phyloP scores from a whole-genome alignment of 2,113 vertebrate genomes.

The Butorides virescens region DNA sequence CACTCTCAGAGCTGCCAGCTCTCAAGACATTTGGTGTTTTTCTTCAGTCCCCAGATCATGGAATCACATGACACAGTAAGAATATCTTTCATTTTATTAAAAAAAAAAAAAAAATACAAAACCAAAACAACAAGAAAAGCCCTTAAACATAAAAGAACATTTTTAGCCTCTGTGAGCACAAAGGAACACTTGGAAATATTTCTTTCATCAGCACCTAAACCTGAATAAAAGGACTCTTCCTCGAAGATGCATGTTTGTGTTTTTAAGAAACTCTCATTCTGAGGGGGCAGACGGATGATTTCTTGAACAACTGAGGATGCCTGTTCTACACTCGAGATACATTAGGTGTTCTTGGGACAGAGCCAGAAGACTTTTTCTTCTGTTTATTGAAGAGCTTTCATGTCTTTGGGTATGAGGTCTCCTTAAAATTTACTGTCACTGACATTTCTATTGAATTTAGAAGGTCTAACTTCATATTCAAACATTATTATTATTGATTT shows the following conservation, averaged over 20 bases:
- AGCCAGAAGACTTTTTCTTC: background rate
- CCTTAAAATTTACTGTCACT: slow-evolving; percentile 65
- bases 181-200: background rate
- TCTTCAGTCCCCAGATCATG: slow-evolving; percentile 49
- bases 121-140: background rate
- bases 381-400: slow-evolving; percentile 36
- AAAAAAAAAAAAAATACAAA: background rate
- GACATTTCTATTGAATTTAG: slow-evolving; percentile 65
- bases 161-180: background rate
- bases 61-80: background rate
- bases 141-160: background rate
- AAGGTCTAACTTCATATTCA: slow-evolving; percentile 60
- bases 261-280: background rate
- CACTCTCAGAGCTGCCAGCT: slow-evolving; percentile 56
- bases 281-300: background rate
- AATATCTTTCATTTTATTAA: slow-evolving; percentile 10
- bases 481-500: slow-evolving; percentile 72
- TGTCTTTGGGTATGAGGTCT: slow-evolving; percentile 45
- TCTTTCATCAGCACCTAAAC: background rate
- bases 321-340: background rate
- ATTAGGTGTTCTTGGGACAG: slow-evolving; percentile 1
- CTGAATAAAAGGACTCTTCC: background rate
- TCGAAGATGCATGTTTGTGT: background rate
- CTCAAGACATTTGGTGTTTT: slow-evolving; percentile 72
- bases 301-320: background rate